A percentile compares a stretch with the other conserved stretches of the same genome.
These are phyloP conservation scores for Margarornis squamiger DNA, from an alignment of 2,797 vertebrate species.

Conservation along the genomic window DNA sequence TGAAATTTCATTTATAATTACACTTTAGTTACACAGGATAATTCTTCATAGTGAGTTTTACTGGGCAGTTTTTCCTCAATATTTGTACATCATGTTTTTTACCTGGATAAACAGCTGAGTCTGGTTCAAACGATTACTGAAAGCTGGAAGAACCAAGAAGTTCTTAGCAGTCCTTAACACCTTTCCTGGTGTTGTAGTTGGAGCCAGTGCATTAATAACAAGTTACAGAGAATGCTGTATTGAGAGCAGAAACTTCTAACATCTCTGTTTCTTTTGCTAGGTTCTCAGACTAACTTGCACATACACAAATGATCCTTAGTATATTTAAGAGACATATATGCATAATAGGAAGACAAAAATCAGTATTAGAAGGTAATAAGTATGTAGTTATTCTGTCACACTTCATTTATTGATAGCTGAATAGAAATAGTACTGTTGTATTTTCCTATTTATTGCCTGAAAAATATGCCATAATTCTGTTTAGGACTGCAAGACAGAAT, in stretches of 20 bases:
- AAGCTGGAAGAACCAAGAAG: neutral
- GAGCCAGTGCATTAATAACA: neutral
- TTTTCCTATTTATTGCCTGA: neutral
- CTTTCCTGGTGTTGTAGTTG: neutral
- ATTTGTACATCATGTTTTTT: accelerated
- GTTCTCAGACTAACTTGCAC: neutral
- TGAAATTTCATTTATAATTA: neutral
- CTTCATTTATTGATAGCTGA: neutral
- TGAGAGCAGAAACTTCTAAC: neutral
- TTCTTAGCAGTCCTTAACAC: neutral
- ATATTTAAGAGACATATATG: neutral
- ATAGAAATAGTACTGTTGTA: neutral
- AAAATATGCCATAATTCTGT: neutral
- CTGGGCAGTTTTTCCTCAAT: neutral
- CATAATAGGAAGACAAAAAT: neutral
- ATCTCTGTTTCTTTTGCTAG: neutral
- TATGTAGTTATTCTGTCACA: neutral
- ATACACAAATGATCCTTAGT: neutral
- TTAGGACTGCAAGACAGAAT: neutral
- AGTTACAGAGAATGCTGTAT: neutral
- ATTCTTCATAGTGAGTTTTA: neutral
- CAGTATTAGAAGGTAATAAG: neutral
- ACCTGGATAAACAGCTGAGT: neutral
- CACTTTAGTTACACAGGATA: neutral
- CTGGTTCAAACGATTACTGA: neutral